Evolutionary conservation across 1,140 invertebrate genomes (phyloP).

Genomic region (Drosophila ironensis): DNA sequence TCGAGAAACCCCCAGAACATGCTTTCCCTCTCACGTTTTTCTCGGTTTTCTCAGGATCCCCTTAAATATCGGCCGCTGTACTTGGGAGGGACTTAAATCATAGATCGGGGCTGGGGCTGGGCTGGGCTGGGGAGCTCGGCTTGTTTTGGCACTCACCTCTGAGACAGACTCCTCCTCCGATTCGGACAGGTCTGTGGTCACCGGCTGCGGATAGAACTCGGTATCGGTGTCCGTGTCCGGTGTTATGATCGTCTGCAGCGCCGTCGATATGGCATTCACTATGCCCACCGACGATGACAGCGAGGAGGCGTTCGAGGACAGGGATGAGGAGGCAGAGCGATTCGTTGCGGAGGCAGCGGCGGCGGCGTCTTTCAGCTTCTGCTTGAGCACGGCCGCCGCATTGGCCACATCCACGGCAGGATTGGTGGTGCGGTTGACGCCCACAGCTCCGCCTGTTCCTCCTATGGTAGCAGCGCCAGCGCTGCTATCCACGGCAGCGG

Average conservation of each 20-base stretch:
- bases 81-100: no score
- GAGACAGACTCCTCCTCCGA: slow-evolving; percentile 96
- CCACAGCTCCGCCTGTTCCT: slow-evolving; percentile 3
- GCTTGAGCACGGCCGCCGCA: slow-evolving; percentile 67
- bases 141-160: slow-evolving; percentile 91
- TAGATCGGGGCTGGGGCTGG: no score
- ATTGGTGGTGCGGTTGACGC: slow-evolving; percentile 18
- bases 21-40: no score
- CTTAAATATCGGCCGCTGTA: no score
- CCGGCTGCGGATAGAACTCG: slow-evolving; percentile 86
- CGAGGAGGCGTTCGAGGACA: slow-evolving; percentile 73
- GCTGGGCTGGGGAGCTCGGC: no score
- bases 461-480: slow-evolving; percentile 52
- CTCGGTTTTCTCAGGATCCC: no score
- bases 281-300: slow-evolving; percentile 67
- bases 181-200: slow-evolving; percentile 93
- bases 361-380: slow-evolving; percentile 69
- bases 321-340: slow-evolving; percentile 62
- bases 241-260: slow-evolving; percentile 67
- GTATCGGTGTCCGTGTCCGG: slow-evolving; percentile 84
- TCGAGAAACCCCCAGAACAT: no score
- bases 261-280: slow-evolving; percentile 68
- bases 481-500: slow-evolving; percentile 63
- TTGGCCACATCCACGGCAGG: slow-evolving; percentile 49
- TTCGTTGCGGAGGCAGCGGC: slow-evolving; percentile 50